These are phyloP conservation scores for Lithobates pipiens DNA, from an alignment of 2,797 vertebrate genomes.

Conservation along the genomic window DNA sequence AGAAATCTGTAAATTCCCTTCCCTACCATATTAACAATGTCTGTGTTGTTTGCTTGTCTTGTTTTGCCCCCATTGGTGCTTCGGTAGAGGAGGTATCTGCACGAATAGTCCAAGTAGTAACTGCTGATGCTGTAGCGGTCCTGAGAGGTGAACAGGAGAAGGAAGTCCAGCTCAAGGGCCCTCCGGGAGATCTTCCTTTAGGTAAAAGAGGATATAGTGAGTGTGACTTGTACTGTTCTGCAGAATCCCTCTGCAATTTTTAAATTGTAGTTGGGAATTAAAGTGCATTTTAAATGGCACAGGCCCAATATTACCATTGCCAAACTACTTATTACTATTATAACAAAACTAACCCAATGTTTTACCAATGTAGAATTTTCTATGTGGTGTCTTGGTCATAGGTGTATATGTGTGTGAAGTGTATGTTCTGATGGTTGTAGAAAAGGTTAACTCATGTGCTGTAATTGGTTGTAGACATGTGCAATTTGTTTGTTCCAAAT, in stretches of 20 bases:
- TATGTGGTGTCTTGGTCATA: neutral
- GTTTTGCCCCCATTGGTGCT: slow-evolving; percentile 67
- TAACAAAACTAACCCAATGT: too few species aligned
- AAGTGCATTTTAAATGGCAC: neutral
- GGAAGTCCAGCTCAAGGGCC: slow-evolving; percentile 83
- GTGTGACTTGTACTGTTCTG: slow-evolving; percentile 47
- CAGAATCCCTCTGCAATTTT: slow-evolving; percentile 4
- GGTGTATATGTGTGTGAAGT: neutral
- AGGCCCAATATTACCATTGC: too few species aligned
- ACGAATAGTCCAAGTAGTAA: slow-evolving; percentile 98
- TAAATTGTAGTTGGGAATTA: neutral
- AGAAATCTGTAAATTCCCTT: slow-evolving; percentile 35
- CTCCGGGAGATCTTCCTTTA: slow-evolving; percentile 78
- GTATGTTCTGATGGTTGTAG: neutral
- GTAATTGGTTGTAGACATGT: too few species aligned
- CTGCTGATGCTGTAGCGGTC: slow-evolving; percentile 96
- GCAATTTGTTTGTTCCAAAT: too few species aligned
- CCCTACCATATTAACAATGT: slow-evolving; percentile 45
- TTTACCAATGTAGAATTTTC: too few species aligned
- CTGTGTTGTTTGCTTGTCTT: slow-evolving; percentile 68
- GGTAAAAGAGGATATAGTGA: slow-evolving; percentile 73
- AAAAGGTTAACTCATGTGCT: too few species aligned
- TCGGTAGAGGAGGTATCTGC: slow-evolving; percentile 95
- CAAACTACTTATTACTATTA: too few species aligned
- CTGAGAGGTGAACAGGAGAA: slow-evolving; percentile 93